Percentiles rank a stretch among this genome's conserved stretches.
phyloP scores from a whole-genome alignment of 2,113 vertebrate species.

The Chionis minor region DNA sequence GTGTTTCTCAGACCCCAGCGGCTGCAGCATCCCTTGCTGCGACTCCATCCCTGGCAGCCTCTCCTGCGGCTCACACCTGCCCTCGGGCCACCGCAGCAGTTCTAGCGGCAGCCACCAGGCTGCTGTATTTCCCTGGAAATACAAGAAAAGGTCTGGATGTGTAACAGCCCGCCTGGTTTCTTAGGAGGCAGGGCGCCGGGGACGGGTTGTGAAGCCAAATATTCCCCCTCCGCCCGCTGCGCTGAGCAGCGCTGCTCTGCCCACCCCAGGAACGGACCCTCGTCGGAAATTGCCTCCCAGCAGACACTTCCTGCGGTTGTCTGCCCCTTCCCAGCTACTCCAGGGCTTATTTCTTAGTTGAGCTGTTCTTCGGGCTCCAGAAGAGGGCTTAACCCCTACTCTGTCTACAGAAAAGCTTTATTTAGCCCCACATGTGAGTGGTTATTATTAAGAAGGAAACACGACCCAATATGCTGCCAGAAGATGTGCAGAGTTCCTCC shows the following conservation, averaged over 20 bases:
- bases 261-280: background rate
- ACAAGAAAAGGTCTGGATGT: background rate
- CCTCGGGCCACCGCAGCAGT: background rate
- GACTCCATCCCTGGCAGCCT: background rate
- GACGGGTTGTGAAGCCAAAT: background rate
- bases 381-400: background rate
- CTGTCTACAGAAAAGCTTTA: background rate
- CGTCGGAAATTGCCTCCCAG: background rate
- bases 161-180: background rate
- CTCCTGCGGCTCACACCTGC: background rate
- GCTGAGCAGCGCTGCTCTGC: background rate
- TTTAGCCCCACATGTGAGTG: background rate
- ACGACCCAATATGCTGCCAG: background rate
- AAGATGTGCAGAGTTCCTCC: background rate
- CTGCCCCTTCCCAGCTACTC: background rate
- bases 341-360: background rate
- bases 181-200: background rate
- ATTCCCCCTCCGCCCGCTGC: accelerated
- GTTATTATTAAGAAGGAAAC: background rate
- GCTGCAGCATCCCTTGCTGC: background rate
- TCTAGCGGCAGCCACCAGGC: slow-evolving; percentile 55
- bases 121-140: slow-evolving; percentile 68
- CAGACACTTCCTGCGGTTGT: background rate
- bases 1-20: background rate
- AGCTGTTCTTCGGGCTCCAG: background rate